Evolutionary conservation across 2,888 invertebrate species (phyloP).

Genomic region (Drosophila neotestacea): DNA sequence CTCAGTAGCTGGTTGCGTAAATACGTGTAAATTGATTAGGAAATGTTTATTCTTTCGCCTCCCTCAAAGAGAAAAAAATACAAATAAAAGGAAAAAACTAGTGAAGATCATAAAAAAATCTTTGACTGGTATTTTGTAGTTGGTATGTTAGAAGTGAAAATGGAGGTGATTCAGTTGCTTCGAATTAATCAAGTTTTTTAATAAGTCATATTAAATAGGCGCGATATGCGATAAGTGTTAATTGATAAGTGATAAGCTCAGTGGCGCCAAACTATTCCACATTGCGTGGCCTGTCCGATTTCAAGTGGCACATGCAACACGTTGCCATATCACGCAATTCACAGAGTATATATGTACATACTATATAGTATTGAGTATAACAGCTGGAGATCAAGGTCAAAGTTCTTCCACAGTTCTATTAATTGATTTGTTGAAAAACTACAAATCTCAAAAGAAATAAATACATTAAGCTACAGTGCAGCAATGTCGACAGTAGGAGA

Average conservation of each 20-base stretch:
- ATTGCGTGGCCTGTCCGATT: slow-evolving; percentile 7
- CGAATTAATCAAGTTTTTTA: slow-evolving; percentile 42
- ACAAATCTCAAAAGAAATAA: not conserved
- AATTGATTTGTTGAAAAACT: slow-evolving; percentile 19
- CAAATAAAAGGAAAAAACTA: not conserved
- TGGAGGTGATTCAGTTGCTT: slow-evolving; percentile 19
- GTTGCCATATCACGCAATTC: slow-evolving; percentile 18
- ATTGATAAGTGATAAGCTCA: slow-evolving; percentile 58
- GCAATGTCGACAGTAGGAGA: no score
- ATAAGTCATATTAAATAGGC: slow-evolving; percentile 41
- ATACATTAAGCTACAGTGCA: no score
- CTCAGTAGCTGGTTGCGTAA: slow-evolving; percentile 3
- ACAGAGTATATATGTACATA: not conserved
- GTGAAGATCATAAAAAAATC: slow-evolving; percentile 1
- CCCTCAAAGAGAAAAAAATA: not conserved
- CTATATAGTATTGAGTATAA: not conserved
- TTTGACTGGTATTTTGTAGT: slow-evolving; percentile 1
- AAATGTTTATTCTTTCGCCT: not conserved
- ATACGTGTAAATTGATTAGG: slow-evolving; percentile 16
- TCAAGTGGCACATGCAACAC: slow-evolving; percentile 30
- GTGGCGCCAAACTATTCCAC: slow-evolving; percentile 51
- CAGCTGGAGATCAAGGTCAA: slow-evolving; percentile 23
- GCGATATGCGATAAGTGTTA: slow-evolving; percentile 55
- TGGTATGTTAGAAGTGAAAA: slow-evolving; percentile 1
- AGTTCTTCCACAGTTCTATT: slow-evolving; percentile 12